Conservation (phyloP, 2,888 invertebrate genomes). For the Anthophora plumipes region DNA sequence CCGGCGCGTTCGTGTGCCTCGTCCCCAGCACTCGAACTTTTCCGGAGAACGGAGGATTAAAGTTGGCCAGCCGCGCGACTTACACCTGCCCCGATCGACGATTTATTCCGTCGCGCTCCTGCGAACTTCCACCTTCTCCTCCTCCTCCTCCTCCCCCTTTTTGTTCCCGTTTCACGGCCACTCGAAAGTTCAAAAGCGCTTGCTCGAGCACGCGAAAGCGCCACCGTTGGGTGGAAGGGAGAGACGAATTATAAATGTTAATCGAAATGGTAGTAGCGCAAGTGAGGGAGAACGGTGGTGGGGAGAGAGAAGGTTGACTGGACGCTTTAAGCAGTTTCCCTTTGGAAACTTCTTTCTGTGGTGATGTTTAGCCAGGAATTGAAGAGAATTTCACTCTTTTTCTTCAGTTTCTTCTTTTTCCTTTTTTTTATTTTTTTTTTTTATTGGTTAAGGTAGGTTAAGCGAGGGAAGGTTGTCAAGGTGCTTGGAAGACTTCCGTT, state of each 20-base stretch:
- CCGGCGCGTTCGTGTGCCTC: slow-evolving; percentile 4
- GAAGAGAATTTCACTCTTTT: not conserved
- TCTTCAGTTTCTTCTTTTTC: too few species aligned
- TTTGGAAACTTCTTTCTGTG: not conserved
- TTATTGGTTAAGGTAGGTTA: too few species aligned
- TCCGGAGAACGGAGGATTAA: slow-evolving; percentile 57
- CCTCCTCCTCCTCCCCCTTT: slow-evolving; percentile 17
- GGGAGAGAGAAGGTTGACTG: not conserved
- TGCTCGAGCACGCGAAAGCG: slow-evolving; percentile 39
- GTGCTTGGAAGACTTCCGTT: too few species aligned
- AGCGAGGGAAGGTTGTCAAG: too few species aligned
- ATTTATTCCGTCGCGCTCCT: slow-evolving; percentile 73
- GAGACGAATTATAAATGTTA: slow-evolving; percentile 34
- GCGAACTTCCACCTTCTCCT: slow-evolving; percentile 12
- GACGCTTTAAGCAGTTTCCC: not conserved
- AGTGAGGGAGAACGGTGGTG: not conserved
- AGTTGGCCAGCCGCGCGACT: slow-evolving; percentile 59
- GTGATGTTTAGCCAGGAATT: not conserved
- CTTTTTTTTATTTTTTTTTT: too few species aligned
- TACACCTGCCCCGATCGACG: slow-evolving; percentile 72
- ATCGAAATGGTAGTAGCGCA: not conserved
- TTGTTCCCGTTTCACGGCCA: slow-evolving; percentile 57
- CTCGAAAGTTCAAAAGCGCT: slow-evolving; percentile 55
- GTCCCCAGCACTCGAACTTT: slow-evolving; percentile 37
- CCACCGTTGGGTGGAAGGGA: not conserved